Base-by-base conservation (phyloP, 2,888 invertebrate species). In the Eupeodes latifasciatus region DNA sequence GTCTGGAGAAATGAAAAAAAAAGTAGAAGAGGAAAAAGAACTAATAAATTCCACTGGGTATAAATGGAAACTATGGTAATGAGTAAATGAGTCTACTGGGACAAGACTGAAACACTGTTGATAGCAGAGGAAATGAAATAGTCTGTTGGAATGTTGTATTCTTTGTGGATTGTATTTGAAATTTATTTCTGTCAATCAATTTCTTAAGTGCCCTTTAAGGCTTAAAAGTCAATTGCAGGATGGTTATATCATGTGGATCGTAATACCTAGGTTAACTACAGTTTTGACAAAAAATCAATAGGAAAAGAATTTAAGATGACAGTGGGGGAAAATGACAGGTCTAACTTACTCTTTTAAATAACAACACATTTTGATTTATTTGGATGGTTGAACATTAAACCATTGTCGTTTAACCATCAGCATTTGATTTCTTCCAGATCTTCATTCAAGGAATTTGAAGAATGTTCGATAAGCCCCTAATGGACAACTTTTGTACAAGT, bases 21-120 rank as follows among this genome's bases (percentile, higher is more conserved):
- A 16, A 53, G n/a, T 44, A 40, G 53, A 66, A 40, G 11, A 74
- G n/a, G 36, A 69, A 36, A 64, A 36, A 64, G 9, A 16, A 64
- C 19, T 44, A 12, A 84, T 62, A 62, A 85, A 64, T 19, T 53
- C 67, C 67, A 12, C 12, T 61, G 55, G n/a, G 61, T 75, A 40
- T 66, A 40, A 47, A 62, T 16, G 19, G 36, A 49, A 44, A 19
- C 27, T 40, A 82, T 64, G 27, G 47, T 34, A 69, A 47, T 69
- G 47, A 53, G 12, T 11, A 44, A 78, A 72, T 78, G 57, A 51
- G 53, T 19, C 7, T 14, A 74, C 14, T 19, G 71, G 69, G 11
- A 72, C 57, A 61, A 51, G 27, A 66, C 16, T 44, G 27, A 27
- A 27, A n/a, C 1, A 4, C 1, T 59, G 4, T 14, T 59, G 7